Conservation (phyloP, 2,888 invertebrate species). For the Erebia epiphron region DNA sequence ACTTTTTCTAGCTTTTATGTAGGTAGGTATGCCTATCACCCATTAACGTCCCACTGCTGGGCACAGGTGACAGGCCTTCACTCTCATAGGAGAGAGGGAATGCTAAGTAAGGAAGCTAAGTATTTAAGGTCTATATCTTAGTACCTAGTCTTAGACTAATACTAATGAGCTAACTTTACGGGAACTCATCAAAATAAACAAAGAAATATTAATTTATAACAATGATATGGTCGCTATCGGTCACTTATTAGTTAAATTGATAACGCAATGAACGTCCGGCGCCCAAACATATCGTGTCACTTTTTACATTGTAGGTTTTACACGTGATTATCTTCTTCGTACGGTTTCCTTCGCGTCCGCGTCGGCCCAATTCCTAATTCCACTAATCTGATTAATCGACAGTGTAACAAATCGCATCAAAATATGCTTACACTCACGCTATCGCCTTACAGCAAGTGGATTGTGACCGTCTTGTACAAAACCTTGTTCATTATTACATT, state of each 20-base stretch:
- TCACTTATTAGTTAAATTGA: neutral
- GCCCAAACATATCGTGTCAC: neutral
- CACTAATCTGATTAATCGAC: slow-evolving; percentile 13
- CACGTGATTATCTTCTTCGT: neutral
- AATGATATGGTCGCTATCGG: neutral
- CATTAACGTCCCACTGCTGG: too few species aligned
- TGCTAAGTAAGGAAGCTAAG: too few species aligned
- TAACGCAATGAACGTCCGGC: neutral
- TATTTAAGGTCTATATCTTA: neutral
- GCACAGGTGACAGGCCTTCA: too few species aligned
- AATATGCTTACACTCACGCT: neutral
- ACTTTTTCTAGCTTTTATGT: neutral
- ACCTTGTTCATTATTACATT: neutral
- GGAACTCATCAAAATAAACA: neutral
- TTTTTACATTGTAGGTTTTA: neutral
- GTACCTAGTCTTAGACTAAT: too few species aligned
- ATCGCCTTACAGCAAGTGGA: slow-evolving; percentile 10
- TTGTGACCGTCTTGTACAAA: neutral
- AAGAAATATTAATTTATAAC: neutral
- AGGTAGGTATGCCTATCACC: neutral
- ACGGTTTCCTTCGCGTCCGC: slow-evolving; percentile 16
- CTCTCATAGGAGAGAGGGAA: too few species aligned
- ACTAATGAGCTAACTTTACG: too few species aligned
- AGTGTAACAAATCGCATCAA: slow-evolving; percentile 16
- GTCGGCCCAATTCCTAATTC: slow-evolving; percentile 1